phyloP scores from a whole-genome alignment of 1,140 invertebrate genomes.

The Bombus ignitus region DNA sequence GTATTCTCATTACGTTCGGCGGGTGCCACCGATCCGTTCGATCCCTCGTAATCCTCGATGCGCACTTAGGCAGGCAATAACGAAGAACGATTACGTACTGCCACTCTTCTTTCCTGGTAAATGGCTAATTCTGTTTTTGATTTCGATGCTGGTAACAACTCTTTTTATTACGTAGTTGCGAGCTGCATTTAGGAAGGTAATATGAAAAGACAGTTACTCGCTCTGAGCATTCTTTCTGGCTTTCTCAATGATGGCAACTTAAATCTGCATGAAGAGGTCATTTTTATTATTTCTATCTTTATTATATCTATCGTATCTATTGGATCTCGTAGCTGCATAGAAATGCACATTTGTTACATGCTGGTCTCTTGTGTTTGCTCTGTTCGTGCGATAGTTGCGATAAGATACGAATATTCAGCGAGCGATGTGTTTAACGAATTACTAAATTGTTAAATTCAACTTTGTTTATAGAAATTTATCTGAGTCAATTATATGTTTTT shows the following conservation, averaged over 20 bases:
- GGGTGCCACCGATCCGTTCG: constrained; percentile 42
- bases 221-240: too few relatives aligned
- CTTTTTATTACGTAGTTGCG: neutral
- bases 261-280: too few relatives aligned
- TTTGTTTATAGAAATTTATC: neutral
- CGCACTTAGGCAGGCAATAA: constrained; percentile 19
- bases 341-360: too few relatives aligned
- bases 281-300: too few relatives aligned
- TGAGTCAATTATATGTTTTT: neutral
- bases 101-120: neutral
- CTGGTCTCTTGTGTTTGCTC: too few relatives aligned
- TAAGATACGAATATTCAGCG: neutral
- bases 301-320: too few relatives aligned
- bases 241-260: too few relatives aligned
- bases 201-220: neutral
- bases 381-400: too few relatives aligned
- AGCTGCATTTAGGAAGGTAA: neutral
- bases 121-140: neutral
- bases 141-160: neutral
- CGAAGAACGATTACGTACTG: neutral
- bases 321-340: too few relatives aligned
- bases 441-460: neutral
- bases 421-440: neutral
- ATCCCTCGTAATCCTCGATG: constrained; percentile 23
- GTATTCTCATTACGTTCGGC: constrained; percentile 60